Percentiles rank a stretch among this genome's conserved stretches.
Conservation (phyloP, 2,113 vertebrate genomes). For the Echinops telfairi region DNA sequence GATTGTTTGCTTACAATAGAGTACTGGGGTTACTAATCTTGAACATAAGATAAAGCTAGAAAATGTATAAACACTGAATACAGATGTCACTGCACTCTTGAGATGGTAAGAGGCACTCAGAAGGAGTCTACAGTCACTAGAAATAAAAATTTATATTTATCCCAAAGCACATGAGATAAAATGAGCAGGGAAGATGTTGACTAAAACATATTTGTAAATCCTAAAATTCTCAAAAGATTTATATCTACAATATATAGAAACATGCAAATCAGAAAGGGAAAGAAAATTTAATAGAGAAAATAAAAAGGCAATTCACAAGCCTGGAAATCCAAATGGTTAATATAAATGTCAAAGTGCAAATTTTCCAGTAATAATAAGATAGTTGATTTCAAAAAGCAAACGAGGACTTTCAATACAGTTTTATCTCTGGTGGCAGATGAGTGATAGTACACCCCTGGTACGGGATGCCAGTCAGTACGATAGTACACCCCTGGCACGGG, state of each 20-base stretch:
- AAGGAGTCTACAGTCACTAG: too few species aligned
- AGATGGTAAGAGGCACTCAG: background rate
- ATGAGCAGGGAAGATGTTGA: too few species aligned
- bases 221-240: too few species aligned
- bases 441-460: background rate
- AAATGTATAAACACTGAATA: background rate
- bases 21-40: background rate
- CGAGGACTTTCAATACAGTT: background rate
- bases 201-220: too few species aligned
- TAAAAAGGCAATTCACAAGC: background rate
- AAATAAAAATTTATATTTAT: too few species aligned
- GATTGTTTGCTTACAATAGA: background rate
- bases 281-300: background rate
- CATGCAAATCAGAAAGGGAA: too few species aligned
- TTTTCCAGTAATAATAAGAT: background rate
- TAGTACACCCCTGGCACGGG: too few species aligned
- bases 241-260: too few species aligned
- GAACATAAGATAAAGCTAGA: background rate
- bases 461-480: background rate
- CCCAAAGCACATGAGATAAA: too few species aligned
- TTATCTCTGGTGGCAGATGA: background rate
- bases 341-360: background rate
- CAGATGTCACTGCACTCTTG: background rate
- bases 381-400: background rate
- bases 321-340: background rate